Conservation (phyloP, 2,113 vertebrate genomes). For the Dascyllus trimaculatus region DNA sequence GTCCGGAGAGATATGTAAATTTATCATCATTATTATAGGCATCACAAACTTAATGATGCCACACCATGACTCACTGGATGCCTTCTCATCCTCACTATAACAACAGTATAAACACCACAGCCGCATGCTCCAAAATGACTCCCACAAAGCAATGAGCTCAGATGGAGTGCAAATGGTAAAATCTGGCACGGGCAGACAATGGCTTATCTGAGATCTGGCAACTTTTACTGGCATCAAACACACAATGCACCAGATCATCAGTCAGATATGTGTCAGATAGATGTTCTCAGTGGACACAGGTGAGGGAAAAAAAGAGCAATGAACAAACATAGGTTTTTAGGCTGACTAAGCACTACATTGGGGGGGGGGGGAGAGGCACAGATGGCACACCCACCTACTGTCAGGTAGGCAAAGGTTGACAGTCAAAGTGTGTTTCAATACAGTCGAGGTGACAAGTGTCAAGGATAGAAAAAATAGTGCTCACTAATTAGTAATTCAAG, state of each 20-base stretch:
- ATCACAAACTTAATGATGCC: neutral
- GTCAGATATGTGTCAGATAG: neutral
- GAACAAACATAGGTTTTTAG: slow-evolving; percentile 47
- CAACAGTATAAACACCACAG: neutral
- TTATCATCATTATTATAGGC: slow-evolving; percentile 6
- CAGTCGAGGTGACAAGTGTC: neutral
- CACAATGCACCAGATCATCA: neutral
- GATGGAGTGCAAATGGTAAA: neutral
- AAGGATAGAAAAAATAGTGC: neutral
- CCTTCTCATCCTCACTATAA: neutral
- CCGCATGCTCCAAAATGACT: neutral
- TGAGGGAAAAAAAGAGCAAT: slow-evolving; percentile 16
- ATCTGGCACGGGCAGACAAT: neutral
- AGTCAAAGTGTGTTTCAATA: slow-evolving; percentile 35
- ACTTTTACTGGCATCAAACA: slow-evolving; percentile 11
- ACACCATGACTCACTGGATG: neutral
- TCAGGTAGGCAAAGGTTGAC: slow-evolving; percentile 49
- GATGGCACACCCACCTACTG: slow-evolving; percentile 55
- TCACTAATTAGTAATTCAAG: neutral
- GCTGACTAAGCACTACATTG: slow-evolving; percentile 50
- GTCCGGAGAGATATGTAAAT: neutral
- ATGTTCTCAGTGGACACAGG: slow-evolving; percentile 12
- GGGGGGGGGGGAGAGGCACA: slow-evolving; percentile 45
- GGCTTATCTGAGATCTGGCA: neutral
- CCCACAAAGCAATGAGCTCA: neutral